These are phyloP conservation scores for Brachionus manjavacas DNA, from an alignment of 1,140 invertebrate genomes.

Conservation along the genomic window DNA sequence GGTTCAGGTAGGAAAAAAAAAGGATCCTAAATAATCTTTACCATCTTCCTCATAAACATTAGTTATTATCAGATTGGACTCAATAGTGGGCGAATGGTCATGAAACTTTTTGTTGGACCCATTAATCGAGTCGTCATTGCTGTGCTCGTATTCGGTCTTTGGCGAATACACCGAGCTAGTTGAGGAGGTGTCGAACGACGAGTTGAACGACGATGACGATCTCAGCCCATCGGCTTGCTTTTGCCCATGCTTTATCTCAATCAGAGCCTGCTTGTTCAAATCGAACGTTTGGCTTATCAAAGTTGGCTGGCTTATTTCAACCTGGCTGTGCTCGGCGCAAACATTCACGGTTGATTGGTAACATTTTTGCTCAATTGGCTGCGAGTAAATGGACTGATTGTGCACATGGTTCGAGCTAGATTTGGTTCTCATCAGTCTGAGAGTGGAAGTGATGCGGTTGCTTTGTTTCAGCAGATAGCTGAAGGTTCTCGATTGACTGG, in stretches of 20 bases:
- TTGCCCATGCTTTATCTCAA: neutral
- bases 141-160: neutral
- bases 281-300: constrained; percentile 28
- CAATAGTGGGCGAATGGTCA: constrained; percentile 1
- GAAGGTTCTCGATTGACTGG: neutral
- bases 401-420: neutral
- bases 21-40: neutral
- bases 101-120: neutral
- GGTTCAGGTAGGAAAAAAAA: neutral
- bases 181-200: neutral
- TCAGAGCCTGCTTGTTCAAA: constrained; percentile 4
- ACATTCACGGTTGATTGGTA: neutral
- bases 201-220: neutral
- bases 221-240: neutral
- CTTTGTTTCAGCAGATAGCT: constrained; percentile 1
- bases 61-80: constrained; percentile 22
- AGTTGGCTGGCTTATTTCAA: constrained; percentile 13
- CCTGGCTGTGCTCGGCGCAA: neutral
- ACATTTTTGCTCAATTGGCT: neutral
- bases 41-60: constrained; percentile 38
- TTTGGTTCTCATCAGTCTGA: neutral
- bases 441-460: neutral
- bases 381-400: constrained; percentile 10
- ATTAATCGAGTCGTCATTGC: neutral
- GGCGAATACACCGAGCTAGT: neutral